Evolutionary conservation across 37 sponge, comb jelly and placozoan genomes (phyloP).

Genomic region (Beroe ovata): DNA sequence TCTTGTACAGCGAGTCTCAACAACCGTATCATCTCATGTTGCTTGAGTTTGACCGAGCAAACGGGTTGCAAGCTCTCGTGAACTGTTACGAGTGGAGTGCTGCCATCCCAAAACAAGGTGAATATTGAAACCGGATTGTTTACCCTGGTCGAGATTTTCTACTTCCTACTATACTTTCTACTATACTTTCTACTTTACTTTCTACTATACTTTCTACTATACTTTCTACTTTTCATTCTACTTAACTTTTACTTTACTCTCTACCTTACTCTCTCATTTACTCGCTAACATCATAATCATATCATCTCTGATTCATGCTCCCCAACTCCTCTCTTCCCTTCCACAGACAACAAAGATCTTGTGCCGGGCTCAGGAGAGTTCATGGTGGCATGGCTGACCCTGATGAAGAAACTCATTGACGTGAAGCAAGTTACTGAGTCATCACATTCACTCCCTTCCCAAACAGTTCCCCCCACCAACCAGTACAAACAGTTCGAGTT

Average conservation of each 20-base stretch:
- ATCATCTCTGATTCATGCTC: too few species aligned
- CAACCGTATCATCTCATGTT: conserved; percentile 88
- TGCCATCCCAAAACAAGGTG: conserved; percentile 52
- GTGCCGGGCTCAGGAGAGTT: conserved; percentile 72
- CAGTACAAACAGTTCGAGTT: conserved; percentile 81
- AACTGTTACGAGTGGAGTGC: conserved; percentile 51
- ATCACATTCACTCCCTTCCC: conserved; percentile 72
- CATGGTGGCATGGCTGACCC: conserved; percentile 86
- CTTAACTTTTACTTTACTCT: too few species aligned
- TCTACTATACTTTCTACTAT: too few species aligned
- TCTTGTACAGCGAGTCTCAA: conserved; percentile 74
- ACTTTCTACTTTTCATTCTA: too few species aligned
- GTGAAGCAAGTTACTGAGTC: conserved; percentile 79
- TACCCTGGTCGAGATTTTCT: background rate
- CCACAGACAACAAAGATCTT: conserved; percentile 36
- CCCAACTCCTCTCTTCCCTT: too few species aligned
- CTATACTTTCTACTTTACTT: too few species aligned
- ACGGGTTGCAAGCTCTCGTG: conserved; percentile 75
- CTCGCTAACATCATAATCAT: too few species aligned
- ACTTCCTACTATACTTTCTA: too few species aligned
- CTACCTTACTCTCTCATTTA: too few species aligned
- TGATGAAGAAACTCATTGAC: conserved; percentile 84
- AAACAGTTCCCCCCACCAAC: conserved; percentile 69
- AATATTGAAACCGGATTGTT: too few species aligned
- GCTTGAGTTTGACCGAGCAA: conserved; percentile 76